Evolutionary conservation across 2,888 invertebrate species (phyloP), one percentile per base, ranked within the genome.

Genomic region (Eudasyphora cyanicolor): DNA sequence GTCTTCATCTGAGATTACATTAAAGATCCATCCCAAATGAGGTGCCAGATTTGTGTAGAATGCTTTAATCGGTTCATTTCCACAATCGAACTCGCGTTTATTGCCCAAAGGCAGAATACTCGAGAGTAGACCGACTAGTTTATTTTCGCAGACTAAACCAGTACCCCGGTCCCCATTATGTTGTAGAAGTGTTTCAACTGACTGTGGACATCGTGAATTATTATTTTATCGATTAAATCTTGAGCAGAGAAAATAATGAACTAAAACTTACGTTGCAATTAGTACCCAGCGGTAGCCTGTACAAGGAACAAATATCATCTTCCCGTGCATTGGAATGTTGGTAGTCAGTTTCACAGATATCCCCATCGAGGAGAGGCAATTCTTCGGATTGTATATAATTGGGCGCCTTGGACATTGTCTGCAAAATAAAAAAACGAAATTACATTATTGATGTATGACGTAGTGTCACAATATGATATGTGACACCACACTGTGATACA

Each of bases 1-100:
- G 14, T 88, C 87, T 64, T 87, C 85, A 14, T 69, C 42, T 1
- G 81, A 45, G 62, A 88, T 85, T 10, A 84, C 76, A 7, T 76
- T 74, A 32, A 86, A 87, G 64, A 88, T 85, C 88, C 88, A 88
- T n/a, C 73, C 60, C 38, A 87, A 60, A 74, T 87, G 86, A 7
- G 85, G 86, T 6, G 76, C 84, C n/a, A 88, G 42, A 24, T 79
- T 82, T 0, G 87, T 86, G 17, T 86, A 88, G 27, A 87, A 85
- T 0, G 87, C 87, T n/a, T 76, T 82, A 0, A 86, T 35, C 0
- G 64, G 71, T 0, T 79, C 64, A 10, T 87, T 86, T 2, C 82
- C 35, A 32, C 87, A 87, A 77, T 87, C 12, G 1, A 24, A 1
- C 3, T 67, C 75, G n/a, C 21, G 82, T 12, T 19, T 21, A 69